Percentiles rank a stretch among this genome's conserved stretches.
Conservation (phyloP, 2,797 vertebrate genomes). For the Mus caroli region DNA sequence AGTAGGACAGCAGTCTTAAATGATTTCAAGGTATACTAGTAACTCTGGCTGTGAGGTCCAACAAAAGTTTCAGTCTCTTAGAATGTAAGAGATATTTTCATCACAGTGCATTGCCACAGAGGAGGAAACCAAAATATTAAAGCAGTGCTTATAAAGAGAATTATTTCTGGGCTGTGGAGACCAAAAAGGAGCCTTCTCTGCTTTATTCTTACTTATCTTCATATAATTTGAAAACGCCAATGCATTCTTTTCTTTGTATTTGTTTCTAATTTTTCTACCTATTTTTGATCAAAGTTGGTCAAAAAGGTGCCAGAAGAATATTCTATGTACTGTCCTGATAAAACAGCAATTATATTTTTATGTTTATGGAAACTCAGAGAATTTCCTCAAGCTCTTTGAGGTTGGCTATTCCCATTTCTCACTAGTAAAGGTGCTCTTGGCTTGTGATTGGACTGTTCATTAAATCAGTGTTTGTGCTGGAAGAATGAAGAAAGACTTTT, state of each 20-base stretch:
- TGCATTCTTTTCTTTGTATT: not conserved
- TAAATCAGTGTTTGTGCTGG: not conserved
- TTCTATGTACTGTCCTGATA: not conserved
- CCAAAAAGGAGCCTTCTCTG: not conserved
- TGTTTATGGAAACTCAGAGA: not conserved
- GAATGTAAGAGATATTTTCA: not conserved
- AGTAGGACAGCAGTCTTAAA: not conserved
- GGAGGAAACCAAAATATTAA: constrained; percentile 28
- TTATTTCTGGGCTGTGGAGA: not conserved
- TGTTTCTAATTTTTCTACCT: constrained; percentile 28
- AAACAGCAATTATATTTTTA: not conserved
- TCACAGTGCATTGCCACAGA: not conserved
- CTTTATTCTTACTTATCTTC: not conserved
- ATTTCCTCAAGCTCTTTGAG: not conserved
- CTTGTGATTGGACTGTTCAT: not conserved
- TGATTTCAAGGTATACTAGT: not conserved
- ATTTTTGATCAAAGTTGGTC: not conserved
- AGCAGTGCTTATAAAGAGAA: not conserved
- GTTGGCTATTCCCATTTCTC: not conserved
- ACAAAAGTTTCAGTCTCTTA: not conserved
- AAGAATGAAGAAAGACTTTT: constrained; percentile 39
- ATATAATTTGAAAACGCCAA: constrained; percentile 17
- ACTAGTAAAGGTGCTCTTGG: not conserved
- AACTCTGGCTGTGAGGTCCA: not conserved
- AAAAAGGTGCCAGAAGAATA: not conserved